Base-by-base conservation (phyloP, 2,113 vertebrate species). In the Labeo catla region DNA sequence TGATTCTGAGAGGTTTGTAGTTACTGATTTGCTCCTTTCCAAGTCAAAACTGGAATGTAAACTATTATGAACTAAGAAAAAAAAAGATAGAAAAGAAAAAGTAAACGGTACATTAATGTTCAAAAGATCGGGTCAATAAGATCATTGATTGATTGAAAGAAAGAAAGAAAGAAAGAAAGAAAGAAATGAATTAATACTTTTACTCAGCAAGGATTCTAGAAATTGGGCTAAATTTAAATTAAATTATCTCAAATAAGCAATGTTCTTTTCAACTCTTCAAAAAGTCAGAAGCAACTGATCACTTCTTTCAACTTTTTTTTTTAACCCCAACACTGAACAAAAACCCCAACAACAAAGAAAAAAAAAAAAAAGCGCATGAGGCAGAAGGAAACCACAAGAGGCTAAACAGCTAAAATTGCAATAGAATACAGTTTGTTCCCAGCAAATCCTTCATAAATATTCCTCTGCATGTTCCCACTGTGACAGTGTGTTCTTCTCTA, bases 401-500 rank as follows among this genome's bases (percentile, higher is more conserved):
- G 66, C 28, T 66, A 49, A 66, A 59, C 28, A 6, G 28, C 39
- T 21, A 28, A 50, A 80, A 52, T 13, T 59, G 28, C 34, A 34
- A n/a, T 78, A 73, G 19, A 73, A 73, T n/a, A 73, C 43, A 73
- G 43, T 73, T 47, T 47, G 47, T 16, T 76, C 73, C 65, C 39
- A 7, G 16, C 15, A 39, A n/a, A 74, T 74, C 11, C 21, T 74
- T 5, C 36, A 72, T 47, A n/a, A 23, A 28, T 76, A 49, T 76
- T 76, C 87, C 89, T 76, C 86, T 84, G 54, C 74, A 63, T 34
- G 0, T 59, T 45, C 0, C 0, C 19, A 36, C 90, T 8, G 3
- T 74, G 85, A 90, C 49, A 85, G 80, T 66, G 68, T 61, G 73
- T 36, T 52, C 23, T 19, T 36, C 13, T 77, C 65, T 84, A 92